Evolutionary conservation across 2,113 vertebrate species (phyloP).

Genomic region (Pangasianodon gigas): DNA sequence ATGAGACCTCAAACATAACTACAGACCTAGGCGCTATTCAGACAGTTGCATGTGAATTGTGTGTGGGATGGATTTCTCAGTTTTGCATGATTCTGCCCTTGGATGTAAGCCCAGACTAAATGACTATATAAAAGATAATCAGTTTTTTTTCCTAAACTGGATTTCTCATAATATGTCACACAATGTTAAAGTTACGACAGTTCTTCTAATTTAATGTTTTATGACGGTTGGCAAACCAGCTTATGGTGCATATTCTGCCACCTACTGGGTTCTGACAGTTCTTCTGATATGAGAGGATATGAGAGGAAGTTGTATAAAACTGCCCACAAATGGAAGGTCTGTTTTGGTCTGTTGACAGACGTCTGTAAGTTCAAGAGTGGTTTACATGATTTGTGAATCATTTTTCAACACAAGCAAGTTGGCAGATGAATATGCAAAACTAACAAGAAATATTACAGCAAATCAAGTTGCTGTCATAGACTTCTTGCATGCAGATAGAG

Average conservation of each 20-base stretch:
- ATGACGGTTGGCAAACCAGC: no score
- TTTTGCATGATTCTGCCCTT: not conserved
- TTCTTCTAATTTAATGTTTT: no score
- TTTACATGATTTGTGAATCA: not conserved
- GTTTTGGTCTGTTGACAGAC: not conserved
- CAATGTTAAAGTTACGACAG: not conserved
- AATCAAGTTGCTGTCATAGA: slow-evolving; percentile 5
- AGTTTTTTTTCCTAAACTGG: not conserved
- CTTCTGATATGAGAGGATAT: no score
- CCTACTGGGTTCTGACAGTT: not conserved
- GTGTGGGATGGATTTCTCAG: not conserved
- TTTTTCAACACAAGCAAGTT: not conserved
- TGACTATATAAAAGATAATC: not conserved
- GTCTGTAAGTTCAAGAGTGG: not conserved
- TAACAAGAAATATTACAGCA: not conserved
- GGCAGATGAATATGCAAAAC: not conserved
- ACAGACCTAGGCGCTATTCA: no score
- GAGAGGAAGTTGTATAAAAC: not conserved
- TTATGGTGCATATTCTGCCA: no score
- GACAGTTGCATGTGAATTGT: not conserved
- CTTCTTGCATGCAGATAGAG: not conserved
- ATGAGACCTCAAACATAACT: no score
- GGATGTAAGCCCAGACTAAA: not conserved
- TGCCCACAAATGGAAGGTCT: not conserved
- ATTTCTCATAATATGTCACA: not conserved